Percentiles rank a stretch among this genome's conserved stretches.
Evolutionary conservation across 1,140 invertebrate species (phyloP).

Genomic region (Rhagoletis pomonella): DNA sequence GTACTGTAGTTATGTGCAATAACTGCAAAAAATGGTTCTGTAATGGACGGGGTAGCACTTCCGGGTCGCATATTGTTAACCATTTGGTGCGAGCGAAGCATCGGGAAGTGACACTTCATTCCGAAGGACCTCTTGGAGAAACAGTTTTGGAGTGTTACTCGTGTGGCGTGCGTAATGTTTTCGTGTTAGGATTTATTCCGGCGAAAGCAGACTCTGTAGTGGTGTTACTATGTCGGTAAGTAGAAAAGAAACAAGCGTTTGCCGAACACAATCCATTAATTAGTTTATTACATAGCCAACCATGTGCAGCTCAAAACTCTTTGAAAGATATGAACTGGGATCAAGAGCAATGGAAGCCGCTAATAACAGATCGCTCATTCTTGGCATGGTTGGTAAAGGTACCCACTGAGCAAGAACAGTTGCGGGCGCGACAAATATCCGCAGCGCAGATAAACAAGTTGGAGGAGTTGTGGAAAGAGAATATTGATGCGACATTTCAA

Average conservation of each 20-base stretch:
- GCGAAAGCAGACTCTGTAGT: constrained; percentile 99
- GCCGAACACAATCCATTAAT: neutral
- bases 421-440: constrained; percentile 95
- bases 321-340: constrained; percentile 99
- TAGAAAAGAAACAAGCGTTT: constrained; percentile 28
- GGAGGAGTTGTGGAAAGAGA: constrained; percentile 99
- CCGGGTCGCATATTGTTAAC: constrained; percentile 98
- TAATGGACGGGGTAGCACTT: constrained; percentile 98
- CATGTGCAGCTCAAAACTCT: constrained; percentile 97
- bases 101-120: constrained; percentile 98
- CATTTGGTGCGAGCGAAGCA: constrained; percentile 98
- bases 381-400: constrained; percentile 97
- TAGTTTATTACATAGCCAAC: constrained; percentile 79
- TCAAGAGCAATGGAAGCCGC: constrained; percentile 98
- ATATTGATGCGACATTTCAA: constrained; percentile 97
- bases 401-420: constrained; percentile 95
- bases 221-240: constrained; percentile 92
- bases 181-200: constrained; percentile 98
- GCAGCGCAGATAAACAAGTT: constrained; percentile 98
- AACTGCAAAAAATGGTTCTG: constrained; percentile 99
- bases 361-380: constrained; percentile 97
- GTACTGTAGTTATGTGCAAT: constrained; percentile 98
- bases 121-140: constrained; percentile 97
- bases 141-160: constrained; percentile 99
- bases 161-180: constrained; percentile 97